Base-by-base conservation (phyloP, 2,888 invertebrate genomes). In the Eupithecia exiguata region DNA sequence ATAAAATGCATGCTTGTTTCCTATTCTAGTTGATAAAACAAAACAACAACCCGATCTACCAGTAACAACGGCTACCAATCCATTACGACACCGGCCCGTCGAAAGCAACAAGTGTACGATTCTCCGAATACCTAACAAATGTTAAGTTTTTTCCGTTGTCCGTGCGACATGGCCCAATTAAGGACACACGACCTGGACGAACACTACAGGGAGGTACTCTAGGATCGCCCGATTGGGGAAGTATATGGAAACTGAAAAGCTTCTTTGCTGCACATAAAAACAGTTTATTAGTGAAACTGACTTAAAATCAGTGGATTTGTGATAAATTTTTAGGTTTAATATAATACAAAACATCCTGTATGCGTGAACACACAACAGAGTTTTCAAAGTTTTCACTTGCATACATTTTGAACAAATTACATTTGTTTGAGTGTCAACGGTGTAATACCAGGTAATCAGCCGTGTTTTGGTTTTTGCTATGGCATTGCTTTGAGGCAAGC, bases 61-160 rank as follows among this genome's bases (percentile, higher is more conserved):
- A 69, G 66, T 38, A 43, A 63, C 40, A 30, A 66, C 18, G 43
- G 53, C 62, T 38, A 46, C 70, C 63, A 78, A 79, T 79, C 79
- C 77, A 81, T 81, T 79, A 79, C 74, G 63, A 79, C 83, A 70
- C 75, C 81, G 80, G 78, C 81, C 79, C 78, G 84, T 81, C 81
- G 84, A 88, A 77, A 84, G 88, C 89, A 89, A 91, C 92, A 91
- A 92, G 91, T 92, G 91, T 91, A 90, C 88, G 90, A 93, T 94
- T 93, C 94, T 89, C 85, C 89, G 93, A 94, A 94, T 94, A 91
- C 92, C 93, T 91, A 92, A 94, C 92, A 92, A 93, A 93, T 94
- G 93, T 93, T 85, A 88, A 86, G 91, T 92, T 92, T 92, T 92
- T 92, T 91, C 90, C 86, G 85, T 87, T 86, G 89, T 88, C 87